Evolutionary conservation across 2,797 vertebrate genomes (phyloP).

Genomic region (Hipposideros larvatus): DNA sequence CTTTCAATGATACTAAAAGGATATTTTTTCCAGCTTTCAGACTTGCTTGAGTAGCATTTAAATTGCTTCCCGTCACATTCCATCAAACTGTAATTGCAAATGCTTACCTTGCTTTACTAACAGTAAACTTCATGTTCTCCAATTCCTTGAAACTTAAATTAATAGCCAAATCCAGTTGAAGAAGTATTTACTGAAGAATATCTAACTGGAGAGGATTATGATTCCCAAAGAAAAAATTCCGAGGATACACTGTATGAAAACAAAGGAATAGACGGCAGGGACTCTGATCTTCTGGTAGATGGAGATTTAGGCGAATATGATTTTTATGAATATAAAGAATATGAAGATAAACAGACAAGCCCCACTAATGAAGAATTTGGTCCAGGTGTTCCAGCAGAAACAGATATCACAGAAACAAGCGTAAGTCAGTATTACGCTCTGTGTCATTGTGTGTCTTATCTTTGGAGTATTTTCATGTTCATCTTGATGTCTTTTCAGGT

Average conservation of each 20-base stretch:
- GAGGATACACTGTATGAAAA: constrained; percentile 93
- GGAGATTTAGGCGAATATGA: constrained; percentile 96
- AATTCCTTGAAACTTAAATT: constrained; percentile 86
- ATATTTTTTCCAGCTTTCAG: constrained; percentile 79
- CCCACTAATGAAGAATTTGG: constrained; percentile 94
- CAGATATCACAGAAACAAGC: constrained; percentile 94
- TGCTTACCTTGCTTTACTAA: constrained; percentile 94
- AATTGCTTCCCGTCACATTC: constrained; percentile 84
- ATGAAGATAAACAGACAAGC: constrained; percentile 91
- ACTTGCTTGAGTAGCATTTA: constrained; percentile 79
- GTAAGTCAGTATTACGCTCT: constrained; percentile 92
- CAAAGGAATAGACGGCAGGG: constrained; percentile 90
- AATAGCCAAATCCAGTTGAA: constrained; percentile 95
- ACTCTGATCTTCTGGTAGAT: constrained; percentile 91
- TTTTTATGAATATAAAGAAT: constrained; percentile 95
- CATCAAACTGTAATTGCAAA: constrained; percentile 85
- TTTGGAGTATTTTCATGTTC: neutral
- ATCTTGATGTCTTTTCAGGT: neutral
- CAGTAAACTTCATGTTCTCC: constrained; percentile 90
- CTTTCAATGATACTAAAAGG: constrained; percentile 87
- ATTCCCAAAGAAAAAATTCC: constrained; percentile 91
- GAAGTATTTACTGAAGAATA: constrained; percentile 94
- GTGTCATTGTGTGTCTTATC: constrained; percentile 33
- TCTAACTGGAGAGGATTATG: constrained; percentile 93
- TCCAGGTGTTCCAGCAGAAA: constrained; percentile 97